Conservation (phyloP, 2,113 vertebrate genomes). For the Prionailurus bengalensis region DNA sequence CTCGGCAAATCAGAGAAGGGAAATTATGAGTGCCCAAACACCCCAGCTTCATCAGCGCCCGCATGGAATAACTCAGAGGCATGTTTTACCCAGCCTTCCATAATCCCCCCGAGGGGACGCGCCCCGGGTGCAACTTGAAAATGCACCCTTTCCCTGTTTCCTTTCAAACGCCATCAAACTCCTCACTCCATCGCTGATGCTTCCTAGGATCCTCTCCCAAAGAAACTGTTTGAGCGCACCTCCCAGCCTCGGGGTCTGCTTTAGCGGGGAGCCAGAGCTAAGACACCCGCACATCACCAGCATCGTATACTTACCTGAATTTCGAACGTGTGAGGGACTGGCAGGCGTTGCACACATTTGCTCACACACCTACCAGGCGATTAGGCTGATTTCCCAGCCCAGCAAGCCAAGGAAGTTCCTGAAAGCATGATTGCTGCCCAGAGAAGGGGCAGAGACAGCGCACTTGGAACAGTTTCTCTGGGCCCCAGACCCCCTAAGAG, state of each 20-base stretch:
- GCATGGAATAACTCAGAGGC: not conserved
- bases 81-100: not conserved
- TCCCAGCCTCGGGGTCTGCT: not conserved
- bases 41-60: not conserved
- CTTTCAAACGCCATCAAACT: not conserved
- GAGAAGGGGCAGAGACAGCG: not conserved
- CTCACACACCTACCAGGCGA: fast-evolving
- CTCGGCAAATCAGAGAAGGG: not conserved
- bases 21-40: not conserved
- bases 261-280: not conserved
- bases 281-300: not conserved
- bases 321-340: not conserved
- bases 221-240: not conserved
- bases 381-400: not conserved
- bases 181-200: not conserved
- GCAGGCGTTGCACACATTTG: too few relatives aligned
- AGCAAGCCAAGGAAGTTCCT: not conserved
- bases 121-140: not conserved
- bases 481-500: not conserved
- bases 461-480: not conserved
- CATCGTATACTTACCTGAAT: not conserved
- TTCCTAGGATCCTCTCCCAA: not conserved
- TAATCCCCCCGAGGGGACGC: not conserved
- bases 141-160: not conserved
- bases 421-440: not conserved